Conservation (phyloP, 2,797 vertebrate genomes). For the Chaenodraco wilsoni region DNA sequence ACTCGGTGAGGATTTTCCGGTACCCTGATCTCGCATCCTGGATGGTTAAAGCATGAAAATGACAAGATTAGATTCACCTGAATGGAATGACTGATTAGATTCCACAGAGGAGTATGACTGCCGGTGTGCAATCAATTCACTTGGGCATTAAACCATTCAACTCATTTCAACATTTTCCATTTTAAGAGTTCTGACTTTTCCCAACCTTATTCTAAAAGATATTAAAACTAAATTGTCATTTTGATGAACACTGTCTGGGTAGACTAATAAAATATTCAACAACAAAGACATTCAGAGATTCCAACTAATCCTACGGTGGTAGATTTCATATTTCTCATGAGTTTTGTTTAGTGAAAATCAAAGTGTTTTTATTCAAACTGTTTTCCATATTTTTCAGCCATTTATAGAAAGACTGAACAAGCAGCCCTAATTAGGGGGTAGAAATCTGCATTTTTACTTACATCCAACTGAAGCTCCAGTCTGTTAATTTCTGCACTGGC, state of each 20-base stretch:
- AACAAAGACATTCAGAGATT: slow-evolving; percentile 6
- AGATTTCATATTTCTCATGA: slow-evolving; percentile 26
- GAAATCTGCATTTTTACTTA: slow-evolving; percentile 75
- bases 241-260: slow-evolving; percentile 26
- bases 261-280: slow-evolving; percentile 46
- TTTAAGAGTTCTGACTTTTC: slow-evolving; percentile 10
- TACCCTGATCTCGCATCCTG: slow-evolving; percentile 93
- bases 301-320: neutral
- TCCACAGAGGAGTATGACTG: slow-evolving; percentile 16
- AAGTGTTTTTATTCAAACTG: slow-evolving; percentile 11
- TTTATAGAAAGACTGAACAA: neutral
- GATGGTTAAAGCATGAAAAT: slow-evolving; percentile 41
- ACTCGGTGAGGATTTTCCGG: slow-evolving; percentile 92
- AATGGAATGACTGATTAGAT: slow-evolving; percentile 35
- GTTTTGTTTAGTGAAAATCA: slow-evolving; percentile 34
- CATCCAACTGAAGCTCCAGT: slow-evolving; percentile 91
- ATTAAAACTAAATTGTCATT: slow-evolving; percentile 40
- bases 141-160: neutral
- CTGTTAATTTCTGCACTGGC: slow-evolving; percentile 94
- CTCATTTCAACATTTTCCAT: slow-evolving; percentile 13
- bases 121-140: slow-evolving; percentile 11
- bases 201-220: slow-evolving; percentile 12
- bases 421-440: neutral
- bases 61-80: slow-evolving; percentile 52
- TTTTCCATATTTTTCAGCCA: slow-evolving; percentile 5